These are phyloP conservation scores for Thysanoteuthis rhombus DNA, from an alignment of 2,888 invertebrate species.

Conservation along the genomic window DNA sequence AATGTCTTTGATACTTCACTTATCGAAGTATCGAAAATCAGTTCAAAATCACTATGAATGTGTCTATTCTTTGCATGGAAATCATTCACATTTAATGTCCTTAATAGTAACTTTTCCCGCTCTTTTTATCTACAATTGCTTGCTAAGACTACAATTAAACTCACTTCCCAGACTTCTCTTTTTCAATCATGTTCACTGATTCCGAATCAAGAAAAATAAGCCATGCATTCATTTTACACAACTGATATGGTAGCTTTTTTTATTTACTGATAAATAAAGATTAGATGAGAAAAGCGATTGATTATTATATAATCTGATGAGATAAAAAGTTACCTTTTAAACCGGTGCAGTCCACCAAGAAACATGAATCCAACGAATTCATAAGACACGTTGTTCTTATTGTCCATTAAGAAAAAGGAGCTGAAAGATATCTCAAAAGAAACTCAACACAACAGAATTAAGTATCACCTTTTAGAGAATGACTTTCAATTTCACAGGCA, in stretches of 20 bases:
- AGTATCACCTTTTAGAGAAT: neutral
- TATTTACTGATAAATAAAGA: neutral
- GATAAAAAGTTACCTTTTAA: neutral
- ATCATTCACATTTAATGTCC: neutral
- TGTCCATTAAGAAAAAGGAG: neutral
- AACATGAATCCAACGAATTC: neutral
- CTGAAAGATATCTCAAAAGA: neutral
- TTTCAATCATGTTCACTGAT: neutral
- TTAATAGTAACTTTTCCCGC: neutral
- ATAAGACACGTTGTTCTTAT: neutral
- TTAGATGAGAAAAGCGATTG: neutral
- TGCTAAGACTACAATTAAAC: neutral
- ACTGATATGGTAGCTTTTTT: neutral
- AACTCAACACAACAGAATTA: neutral
- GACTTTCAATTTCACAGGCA: neutral
- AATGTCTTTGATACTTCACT: neutral
- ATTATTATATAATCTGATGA: neutral
- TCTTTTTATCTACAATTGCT: neutral
- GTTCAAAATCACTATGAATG: neutral
- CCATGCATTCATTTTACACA: neutral
- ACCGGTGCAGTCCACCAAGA: neutral
- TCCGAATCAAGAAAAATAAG: neutral
- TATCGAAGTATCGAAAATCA: neutral
- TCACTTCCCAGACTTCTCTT: neutral
- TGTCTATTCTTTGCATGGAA: neutral